phyloP scores from a whole-genome alignment of 2,888 invertebrate species.

The Ctenicera cuprea region DNA sequence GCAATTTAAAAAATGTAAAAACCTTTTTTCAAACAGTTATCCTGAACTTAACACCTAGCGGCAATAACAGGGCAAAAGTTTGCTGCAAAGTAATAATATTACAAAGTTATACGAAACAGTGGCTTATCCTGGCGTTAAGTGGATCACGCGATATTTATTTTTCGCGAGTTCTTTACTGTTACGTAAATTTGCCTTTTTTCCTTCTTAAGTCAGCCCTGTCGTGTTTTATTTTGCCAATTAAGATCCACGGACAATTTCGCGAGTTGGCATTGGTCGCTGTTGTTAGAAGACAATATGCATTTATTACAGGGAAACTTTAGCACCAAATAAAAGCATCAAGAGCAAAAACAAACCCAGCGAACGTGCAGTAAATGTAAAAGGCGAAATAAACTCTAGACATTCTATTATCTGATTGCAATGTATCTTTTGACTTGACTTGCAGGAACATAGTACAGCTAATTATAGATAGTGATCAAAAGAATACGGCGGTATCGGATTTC shows the following conservation, averaged over 20 bases:
- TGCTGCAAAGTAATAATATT: neutral
- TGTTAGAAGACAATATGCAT: conserved; percentile 41
- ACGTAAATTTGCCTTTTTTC: conserved; percentile 17
- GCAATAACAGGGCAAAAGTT: neutral
- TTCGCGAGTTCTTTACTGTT: conserved; percentile 11
- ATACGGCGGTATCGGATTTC: conserved; percentile 14
- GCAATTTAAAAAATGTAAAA: neutral
- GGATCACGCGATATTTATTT: conserved; percentile 20
- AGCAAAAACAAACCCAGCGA: conserved; percentile 24
- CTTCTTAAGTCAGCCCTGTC: neutral
- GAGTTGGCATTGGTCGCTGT: conserved; percentile 31
- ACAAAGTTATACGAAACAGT: conserved; percentile 8
- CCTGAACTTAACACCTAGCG: neutral
- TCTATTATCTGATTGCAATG: conserved; percentile 41
- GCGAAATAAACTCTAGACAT: conserved; percentile 36
- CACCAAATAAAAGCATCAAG: conserved; percentile 32
- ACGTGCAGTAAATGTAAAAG: conserved; percentile 46
- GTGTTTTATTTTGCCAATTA: conserved; percentile 12
- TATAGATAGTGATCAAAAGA: conserved; percentile 38
- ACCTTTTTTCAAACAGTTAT: neutral
- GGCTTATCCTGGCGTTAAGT: conserved; percentile 4
- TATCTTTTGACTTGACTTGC: conserved; percentile 29
- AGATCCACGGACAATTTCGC: conserved; percentile 22
- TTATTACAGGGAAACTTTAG: conserved; percentile 33
- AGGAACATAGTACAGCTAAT: conserved; percentile 37